These are phyloP conservation scores for Ophonus ardosiacus DNA, from an alignment of 2,888 invertebrate genomes.

Conservation along the genomic window DNA sequence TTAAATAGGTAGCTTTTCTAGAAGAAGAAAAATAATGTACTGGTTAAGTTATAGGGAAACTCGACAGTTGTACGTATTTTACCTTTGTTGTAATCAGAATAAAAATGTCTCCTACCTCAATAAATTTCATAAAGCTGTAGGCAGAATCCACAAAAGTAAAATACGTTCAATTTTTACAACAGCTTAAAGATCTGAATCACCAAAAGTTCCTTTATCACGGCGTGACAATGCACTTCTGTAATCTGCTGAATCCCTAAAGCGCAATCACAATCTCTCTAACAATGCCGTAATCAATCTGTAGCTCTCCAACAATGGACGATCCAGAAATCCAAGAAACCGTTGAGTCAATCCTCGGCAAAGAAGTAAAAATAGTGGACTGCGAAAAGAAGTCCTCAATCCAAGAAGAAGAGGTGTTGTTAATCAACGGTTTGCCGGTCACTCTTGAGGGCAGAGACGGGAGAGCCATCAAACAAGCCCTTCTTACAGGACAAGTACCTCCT, in stretches of 20 bases:
- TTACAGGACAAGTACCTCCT: slow-evolving; percentile 84
- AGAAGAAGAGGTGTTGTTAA: slow-evolving; percentile 84
- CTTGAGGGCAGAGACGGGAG: slow-evolving; percentile 83
- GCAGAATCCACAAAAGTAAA: slow-evolving; percentile 13
- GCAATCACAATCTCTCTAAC: slow-evolving; percentile 43
- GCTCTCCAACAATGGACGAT: slow-evolving; percentile 79
- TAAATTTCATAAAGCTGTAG: slow-evolving; percentile 7
- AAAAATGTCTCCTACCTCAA: background rate
- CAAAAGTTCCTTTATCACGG: slow-evolving; percentile 21
- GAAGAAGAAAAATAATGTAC: background rate
- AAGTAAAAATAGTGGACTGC: slow-evolving; percentile 84
- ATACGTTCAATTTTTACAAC: slow-evolving; percentile 18
- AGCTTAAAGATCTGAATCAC: slow-evolving; percentile 28
- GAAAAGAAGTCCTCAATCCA: slow-evolving; percentile 85
- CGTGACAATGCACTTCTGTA: slow-evolving; percentile 48
- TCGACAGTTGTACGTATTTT: background rate
- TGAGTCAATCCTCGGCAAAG: slow-evolving; percentile 85
- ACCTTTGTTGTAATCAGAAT: slow-evolving; percentile 8
- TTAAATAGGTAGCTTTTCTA: background rate
- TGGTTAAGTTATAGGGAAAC: background rate
- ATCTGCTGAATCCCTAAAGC: slow-evolving; percentile 26
- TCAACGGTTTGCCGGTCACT: slow-evolving; percentile 84
- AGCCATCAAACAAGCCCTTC: slow-evolving; percentile 83
- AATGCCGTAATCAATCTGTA: slow-evolving; percentile 40
- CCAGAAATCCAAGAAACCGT: slow-evolving; percentile 86